phyloP scores from a whole-genome alignment of 2,797 vertebrate species.

The Acanthopagrus latus region DNA sequence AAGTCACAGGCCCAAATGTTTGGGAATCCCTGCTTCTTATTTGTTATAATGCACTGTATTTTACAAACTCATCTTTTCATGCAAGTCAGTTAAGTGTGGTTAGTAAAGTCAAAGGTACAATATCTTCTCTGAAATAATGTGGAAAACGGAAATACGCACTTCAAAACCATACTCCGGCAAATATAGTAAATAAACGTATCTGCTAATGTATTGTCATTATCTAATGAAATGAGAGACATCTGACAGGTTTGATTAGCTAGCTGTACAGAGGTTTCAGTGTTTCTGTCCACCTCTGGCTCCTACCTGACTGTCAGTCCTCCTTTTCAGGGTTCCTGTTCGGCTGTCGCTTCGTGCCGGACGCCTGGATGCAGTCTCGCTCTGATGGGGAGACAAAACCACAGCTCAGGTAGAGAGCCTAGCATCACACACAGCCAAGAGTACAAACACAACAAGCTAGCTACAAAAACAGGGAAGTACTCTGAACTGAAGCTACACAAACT shows the following conservation, averaged over 20 bases:
- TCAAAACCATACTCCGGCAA: background rate
- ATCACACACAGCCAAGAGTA: background rate
- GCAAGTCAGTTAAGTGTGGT: background rate
- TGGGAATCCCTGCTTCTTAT: background rate
- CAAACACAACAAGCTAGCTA: slow-evolving; percentile 13
- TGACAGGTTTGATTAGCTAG: background rate
- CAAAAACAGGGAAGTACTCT: slow-evolving; percentile 32
- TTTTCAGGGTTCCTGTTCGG: slow-evolving; percentile 80
- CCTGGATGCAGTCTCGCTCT: slow-evolving; percentile 82
- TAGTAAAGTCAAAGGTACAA: background rate
- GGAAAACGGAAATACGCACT: background rate
- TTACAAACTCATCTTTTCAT: too few relatives aligned
- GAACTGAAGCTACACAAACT: background rate
- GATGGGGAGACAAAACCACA: background rate
- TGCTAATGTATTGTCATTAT: background rate
- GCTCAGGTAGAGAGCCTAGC: background rate
- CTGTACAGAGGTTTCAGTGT: background rate
- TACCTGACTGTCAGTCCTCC: slow-evolving; percentile 81
- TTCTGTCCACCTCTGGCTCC: background rate
- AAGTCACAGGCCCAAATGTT: background rate
- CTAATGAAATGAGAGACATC: background rate
- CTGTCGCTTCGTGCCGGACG: slow-evolving; percentile 83
- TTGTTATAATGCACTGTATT: background rate
- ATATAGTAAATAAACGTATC: background rate
- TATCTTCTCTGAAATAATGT: background rate